phyloP scores from a whole-genome alignment of 1,140 invertebrate genomes.

The Paraescarpia echinospica region DNA sequence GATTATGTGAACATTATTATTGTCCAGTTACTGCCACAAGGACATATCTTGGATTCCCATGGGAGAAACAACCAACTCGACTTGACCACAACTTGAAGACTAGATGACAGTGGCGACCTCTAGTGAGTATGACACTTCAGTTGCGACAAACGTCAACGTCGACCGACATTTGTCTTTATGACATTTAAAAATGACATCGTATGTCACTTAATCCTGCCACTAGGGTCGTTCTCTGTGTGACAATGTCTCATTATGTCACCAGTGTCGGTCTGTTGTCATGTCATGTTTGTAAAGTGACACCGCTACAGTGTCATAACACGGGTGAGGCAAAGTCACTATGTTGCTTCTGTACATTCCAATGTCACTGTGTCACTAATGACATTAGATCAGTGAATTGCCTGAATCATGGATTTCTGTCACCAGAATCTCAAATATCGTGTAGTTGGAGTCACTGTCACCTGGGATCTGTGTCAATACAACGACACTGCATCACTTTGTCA shows the following conservation, averaged over 20 bases:
- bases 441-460: too few relatives aligned
- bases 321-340: not conserved
- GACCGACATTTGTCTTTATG: too few relatives aligned
- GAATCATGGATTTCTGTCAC: not conserved
- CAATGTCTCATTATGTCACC: not conserved
- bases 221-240: not conserved
- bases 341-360: not conserved
- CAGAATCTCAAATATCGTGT: not conserved
- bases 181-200: not conserved
- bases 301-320: not conserved
- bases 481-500: not conserved
- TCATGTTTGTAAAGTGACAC: not conserved
- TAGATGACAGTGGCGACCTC: too few relatives aligned
- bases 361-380: not conserved
- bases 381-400: not conserved
- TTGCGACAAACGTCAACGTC: too few relatives aligned
- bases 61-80: too few relatives aligned
- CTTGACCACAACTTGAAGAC: too few relatives aligned
- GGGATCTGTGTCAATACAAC: not conserved
- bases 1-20: not conserved
- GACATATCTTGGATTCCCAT: not conserved
- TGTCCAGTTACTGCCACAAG: constrained; percentile 19
- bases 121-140: too few relatives aligned
- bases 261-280: not conserved
- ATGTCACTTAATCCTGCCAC: not conserved